Evolutionary conservation across 2,113 vertebrate genomes (phyloP).

Genomic region (Hepsetus odoe): DNA sequence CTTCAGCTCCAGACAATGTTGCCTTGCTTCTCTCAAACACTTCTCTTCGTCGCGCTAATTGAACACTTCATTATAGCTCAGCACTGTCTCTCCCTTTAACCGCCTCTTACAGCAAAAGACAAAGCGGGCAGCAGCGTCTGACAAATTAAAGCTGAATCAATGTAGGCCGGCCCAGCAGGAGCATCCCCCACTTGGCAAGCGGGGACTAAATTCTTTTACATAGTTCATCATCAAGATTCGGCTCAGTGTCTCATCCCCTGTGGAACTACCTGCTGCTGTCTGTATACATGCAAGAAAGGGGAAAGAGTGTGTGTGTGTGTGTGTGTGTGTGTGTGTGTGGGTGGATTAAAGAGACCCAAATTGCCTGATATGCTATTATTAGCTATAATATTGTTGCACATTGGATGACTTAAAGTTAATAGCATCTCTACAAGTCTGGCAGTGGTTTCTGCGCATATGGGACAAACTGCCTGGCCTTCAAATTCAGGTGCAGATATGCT

Average conservation of each 20-base stretch:
- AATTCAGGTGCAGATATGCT: too few relatives aligned
- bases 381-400: too few relatives aligned
- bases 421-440: too few relatives aligned
- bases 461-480: too few relatives aligned
- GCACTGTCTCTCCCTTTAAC: conserved; percentile 46
- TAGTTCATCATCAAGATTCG: conserved; percentile 17
- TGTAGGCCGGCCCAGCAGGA: not conserved
- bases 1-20: conserved; percentile 55
- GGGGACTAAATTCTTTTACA: conserved; percentile 32
- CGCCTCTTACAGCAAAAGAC: conserved; percentile 33
- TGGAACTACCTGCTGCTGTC: not conserved
- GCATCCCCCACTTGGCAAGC: conserved; percentile 41
- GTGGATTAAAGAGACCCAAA: too few relatives aligned
- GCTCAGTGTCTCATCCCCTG: conserved; percentile 26
- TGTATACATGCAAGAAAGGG: not conserved
- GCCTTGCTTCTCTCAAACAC: conserved; percentile 58
- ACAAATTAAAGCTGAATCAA: conserved; percentile 44
- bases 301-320: not conserved
- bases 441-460: too few relatives aligned
- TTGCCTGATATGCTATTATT: too few relatives aligned
- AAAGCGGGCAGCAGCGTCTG: conserved; percentile 19
- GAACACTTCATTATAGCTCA: conserved; percentile 72
- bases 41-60: conserved; percentile 67
- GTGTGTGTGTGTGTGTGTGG: too few relatives aligned
- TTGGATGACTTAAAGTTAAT: too few relatives aligned